Evolutionary conservation across 2,888 invertebrate species (phyloP), one percentile per base, ranked within the genome.

Genomic region (Smittia aterrima): DNA sequence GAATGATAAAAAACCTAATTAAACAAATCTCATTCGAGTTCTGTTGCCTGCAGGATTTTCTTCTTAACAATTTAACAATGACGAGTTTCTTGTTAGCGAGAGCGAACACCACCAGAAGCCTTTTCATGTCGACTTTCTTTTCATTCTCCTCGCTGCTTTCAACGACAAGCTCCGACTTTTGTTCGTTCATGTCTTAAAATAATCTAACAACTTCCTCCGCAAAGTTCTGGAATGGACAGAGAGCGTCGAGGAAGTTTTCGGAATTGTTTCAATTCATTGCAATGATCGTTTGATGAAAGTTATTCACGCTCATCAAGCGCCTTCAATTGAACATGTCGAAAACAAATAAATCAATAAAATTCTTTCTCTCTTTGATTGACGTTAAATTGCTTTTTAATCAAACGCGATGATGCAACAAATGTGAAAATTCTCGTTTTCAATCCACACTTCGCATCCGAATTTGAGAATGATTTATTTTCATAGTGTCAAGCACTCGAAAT

Each of bases 261-360:
- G 32, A 32, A 32, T 32, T 32, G 32, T 32, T 32, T 32, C 32
- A 32, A 32, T 9, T 32, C 32, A 9, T 32, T 32, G 4, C 32
- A 32, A 6, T 9, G 9, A 32, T 3, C 9, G 3, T 9, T 32
- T 9, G 32, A 32, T 32, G 32, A 32, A 9, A n/a, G n/a, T 38
- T 7, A 38, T 38, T 38, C 3, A 47, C 47, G 47, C 47, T 47
- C n/a, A n/a, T 47, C 11, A 47, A 47, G 11, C 16, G 2, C 47
- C 47, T 47, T 11, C 2, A 47, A 47, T 47, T 47, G 47, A 47
- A 13, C 16, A 47, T 47, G 47, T 47, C 47, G 47, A 47, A 47
- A 47, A 47, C n/a, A n/a, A 47, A 47, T 47, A 47, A 47, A 47
- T 47, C 47, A 47, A 47, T 47, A 47, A 47, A 47, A 3, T 32